Evolutionary conservation across 2,888 invertebrate genomes (phyloP).

Genomic region (Drosophila barbarae): DNA sequence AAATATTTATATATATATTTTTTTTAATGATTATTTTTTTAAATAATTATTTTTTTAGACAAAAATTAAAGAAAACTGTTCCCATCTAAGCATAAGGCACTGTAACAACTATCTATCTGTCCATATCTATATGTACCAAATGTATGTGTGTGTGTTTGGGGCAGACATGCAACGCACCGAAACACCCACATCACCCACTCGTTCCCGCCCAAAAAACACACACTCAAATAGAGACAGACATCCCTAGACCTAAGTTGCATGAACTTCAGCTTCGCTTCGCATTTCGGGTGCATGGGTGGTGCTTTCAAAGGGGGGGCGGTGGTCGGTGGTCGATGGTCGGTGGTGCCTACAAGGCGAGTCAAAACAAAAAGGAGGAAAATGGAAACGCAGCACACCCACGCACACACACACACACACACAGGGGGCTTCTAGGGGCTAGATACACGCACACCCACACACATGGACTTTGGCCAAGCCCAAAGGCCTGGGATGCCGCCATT

Average conservation of each 20-base stretch:
- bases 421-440: conserved; percentile 5
- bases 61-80: too few species aligned
- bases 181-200: conserved; percentile 7
- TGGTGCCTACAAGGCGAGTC: conserved; percentile 22
- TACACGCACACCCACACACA: conserved; percentile 35
- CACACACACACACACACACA: neutral
- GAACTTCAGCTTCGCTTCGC: conserved; percentile 37
- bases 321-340: neutral
- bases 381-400: conserved; percentile 20
- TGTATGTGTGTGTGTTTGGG: conserved; percentile 6
- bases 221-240: conserved; percentile 29
- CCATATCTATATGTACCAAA: conserved; percentile 14
- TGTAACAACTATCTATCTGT: conserved; percentile 28
- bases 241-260: conserved; percentile 42
- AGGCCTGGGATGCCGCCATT: conserved; percentile 62
- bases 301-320: neutral
- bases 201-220: conserved; percentile 8
- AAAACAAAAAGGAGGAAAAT: conserved; percentile 27
- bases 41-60: too few species aligned
- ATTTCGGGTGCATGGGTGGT: conserved; percentile 28
- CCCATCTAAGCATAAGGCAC: conserved; percentile 3
- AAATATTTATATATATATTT: too few species aligned
- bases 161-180: conserved; percentile 36
- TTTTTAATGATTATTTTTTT: too few species aligned
- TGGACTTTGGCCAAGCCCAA: conserved; percentile 50